phyloP scores from a whole-genome alignment of 2,888 invertebrate genomes.

The Stratiomys singularior region DNA sequence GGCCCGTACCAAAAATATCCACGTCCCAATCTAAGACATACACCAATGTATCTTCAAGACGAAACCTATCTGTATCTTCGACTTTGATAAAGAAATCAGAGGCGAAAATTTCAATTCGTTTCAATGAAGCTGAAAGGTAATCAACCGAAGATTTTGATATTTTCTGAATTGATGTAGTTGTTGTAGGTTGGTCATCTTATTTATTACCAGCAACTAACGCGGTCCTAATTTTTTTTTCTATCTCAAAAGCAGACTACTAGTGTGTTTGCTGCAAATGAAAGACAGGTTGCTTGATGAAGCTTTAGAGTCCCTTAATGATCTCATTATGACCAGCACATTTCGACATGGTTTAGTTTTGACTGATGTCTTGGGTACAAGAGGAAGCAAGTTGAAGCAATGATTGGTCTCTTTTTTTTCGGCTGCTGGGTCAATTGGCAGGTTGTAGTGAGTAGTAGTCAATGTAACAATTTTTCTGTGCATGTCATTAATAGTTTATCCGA shows the following conservation, averaged over 20 bases:
- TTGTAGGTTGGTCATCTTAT: background rate
- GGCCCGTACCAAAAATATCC: slow-evolving; percentile 1
- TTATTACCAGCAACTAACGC: background rate
- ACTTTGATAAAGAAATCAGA: slow-evolving; percentile 39
- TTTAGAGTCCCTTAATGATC: slow-evolving; percentile 42
- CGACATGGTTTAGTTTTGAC: slow-evolving; percentile 45
- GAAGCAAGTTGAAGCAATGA: background rate
- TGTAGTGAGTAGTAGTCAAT: background rate
- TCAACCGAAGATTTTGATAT: slow-evolving; percentile 40
- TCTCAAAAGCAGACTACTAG: background rate
- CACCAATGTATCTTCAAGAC: background rate
- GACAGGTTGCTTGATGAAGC: slow-evolving; percentile 41
- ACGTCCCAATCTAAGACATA: background rate
- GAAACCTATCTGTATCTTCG: background rate
- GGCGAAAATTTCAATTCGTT: slow-evolving; percentile 46
- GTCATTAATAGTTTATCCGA: background rate
- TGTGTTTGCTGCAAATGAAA: slow-evolving; percentile 23
- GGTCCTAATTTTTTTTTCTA: background rate
- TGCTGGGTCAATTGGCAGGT: background rate
- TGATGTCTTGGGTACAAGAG: slow-evolving; percentile 41
- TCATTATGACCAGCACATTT: slow-evolving; percentile 46
- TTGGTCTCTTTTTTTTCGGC: background rate
- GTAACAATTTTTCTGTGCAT: background rate
- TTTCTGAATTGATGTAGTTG: background rate
- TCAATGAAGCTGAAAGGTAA: slow-evolving; percentile 35